Evolutionary conservation across 2,797 vertebrate species (phyloP), one percentile per base, ranked within the genome.

Genomic region (Gobio occitaniae): DNA sequence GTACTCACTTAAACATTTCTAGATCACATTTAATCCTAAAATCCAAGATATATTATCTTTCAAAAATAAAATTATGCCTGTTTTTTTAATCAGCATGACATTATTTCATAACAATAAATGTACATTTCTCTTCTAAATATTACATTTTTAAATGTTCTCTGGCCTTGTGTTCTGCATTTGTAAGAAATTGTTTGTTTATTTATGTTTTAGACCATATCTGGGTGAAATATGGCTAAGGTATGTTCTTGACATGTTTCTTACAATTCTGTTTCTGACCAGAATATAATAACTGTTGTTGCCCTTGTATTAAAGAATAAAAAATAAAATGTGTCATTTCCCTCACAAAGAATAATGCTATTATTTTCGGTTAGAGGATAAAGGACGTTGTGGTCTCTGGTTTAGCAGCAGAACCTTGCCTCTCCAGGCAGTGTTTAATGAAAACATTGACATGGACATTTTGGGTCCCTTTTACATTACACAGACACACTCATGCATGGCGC

Each of bases 401-500:
- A 93, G 94, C 94, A 90, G 94, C 92, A 91, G 92, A 75, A 82
- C 80, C 74, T 86, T 83, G 95, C 95, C 80, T 93, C 94, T 94
- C 94, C 94, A 95, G 95, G 94, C 95, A 94, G 95, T 95, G 93
- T 95, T 94, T 94, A 95, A 96, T 96, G 89, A 96, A 95, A 96
- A 94, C 89, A 91, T 94, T 95, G 94, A 94, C 95, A 95, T 94
- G 95, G 96, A 95, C 95, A 96, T 96, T 97, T 96, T 94, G 95
- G 92, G 91, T 94, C 93, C 83, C 92, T 94, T 95, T 96, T 96
- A 96, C 95, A 97, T 98, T 98, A 97, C 95, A 93, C 94, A 92
- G 95, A 94, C 94, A 99, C 97, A 97, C 96, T 97, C 97, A 98
- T 98, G 98, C 98, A 97, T 98, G 97, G 95, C 96, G 96, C 96